These are phyloP conservation scores for Nesidiocoris tenuis DNA, from an alignment of 2,888 invertebrate genomes.

Conservation along the genomic window DNA sequence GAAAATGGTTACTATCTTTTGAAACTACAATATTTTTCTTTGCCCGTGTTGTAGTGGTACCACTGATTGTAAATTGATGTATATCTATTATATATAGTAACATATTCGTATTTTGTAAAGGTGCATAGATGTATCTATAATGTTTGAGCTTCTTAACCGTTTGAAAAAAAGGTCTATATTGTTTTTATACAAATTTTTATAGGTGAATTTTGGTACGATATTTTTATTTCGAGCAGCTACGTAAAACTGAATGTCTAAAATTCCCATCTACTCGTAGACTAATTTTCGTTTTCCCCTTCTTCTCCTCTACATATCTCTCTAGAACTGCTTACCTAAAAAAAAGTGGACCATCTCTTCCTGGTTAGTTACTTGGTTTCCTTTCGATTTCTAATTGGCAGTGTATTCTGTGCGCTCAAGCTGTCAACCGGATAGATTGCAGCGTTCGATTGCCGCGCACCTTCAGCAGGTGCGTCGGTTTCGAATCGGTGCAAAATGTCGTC, in stretches of 20 bases:
- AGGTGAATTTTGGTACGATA: background rate
- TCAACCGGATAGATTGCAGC: too few relatives aligned
- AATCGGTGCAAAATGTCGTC: too few relatives aligned
- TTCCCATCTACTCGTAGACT: background rate
- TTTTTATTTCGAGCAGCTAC: background rate
- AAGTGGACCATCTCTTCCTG: background rate
- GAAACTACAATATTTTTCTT: slow-evolving; percentile 38
- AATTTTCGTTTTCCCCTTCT: background rate
- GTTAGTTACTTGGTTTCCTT: too few relatives aligned
- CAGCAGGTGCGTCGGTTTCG: too few relatives aligned
- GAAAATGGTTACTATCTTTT: slow-evolving; percentile 29
- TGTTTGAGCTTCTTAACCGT: slow-evolving; percentile 25
- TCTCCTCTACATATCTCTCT: background rate
- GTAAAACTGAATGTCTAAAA: too few relatives aligned
- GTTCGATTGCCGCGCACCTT: too few relatives aligned
- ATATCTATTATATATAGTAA: slow-evolving; percentile 25
- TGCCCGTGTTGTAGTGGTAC: slow-evolving; percentile 28
- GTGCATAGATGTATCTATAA: slow-evolving; percentile 22
- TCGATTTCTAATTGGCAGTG: too few relatives aligned
- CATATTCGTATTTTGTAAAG: slow-evolving; percentile 29
- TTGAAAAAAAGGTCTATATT: slow-evolving; percentile 29
- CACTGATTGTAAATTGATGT: slow-evolving; percentile 36
- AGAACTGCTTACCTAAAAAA: background rate
- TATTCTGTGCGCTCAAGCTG: too few relatives aligned
- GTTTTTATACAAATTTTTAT: slow-evolving; percentile 12